A percentile compares a stretch with the other conserved stretches of the same genome.
These are phyloP conservation scores for Oscheius sp. DNA, from an alignment of 2,888 invertebrate genomes.

Conservation along the genomic window DNA sequence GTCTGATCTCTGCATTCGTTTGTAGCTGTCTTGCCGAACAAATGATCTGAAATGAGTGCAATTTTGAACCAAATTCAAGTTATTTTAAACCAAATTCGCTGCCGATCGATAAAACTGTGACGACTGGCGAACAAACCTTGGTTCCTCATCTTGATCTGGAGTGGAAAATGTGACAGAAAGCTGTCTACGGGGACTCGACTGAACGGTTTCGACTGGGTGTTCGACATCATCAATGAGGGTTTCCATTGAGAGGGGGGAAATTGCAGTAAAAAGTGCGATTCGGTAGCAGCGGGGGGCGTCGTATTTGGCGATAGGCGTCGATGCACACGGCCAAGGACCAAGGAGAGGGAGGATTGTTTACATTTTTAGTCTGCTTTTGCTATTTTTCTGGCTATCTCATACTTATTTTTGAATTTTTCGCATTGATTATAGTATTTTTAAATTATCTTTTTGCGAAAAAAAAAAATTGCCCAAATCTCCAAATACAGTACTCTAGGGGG, in stretches of 20 bases:
- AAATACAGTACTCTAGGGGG: no score
- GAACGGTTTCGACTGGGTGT: background rate
- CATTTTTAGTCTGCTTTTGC: no score
- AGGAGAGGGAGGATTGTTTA: background rate
- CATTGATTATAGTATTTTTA: no score
- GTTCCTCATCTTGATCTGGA: constrained; percentile 12
- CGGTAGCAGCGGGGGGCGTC: background rate
- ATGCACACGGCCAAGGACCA: background rate
- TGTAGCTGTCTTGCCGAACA: constrained; percentile 65
- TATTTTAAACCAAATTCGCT: background rate
- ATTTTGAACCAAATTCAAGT: background rate
- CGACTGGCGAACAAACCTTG: background rate
- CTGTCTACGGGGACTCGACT: background rate
- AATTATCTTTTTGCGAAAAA: no score
- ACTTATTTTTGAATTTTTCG: no score
- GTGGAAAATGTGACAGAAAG: constrained; percentile 10
- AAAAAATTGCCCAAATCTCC: no score
- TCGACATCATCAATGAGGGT: constrained; percentile 1
- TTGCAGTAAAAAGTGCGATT: constrained; percentile 11
- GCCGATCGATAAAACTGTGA: background rate
- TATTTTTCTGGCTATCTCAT: no score
- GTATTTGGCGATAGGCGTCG: constrained; percentile 24
- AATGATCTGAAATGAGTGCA: constrained; percentile 57
- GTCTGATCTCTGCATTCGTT: constrained; percentile 62
- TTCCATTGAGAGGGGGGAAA: background rate